Evolutionary conservation across 2,888 invertebrate species (phyloP).

Genomic region (Drosophila differens): DNA sequence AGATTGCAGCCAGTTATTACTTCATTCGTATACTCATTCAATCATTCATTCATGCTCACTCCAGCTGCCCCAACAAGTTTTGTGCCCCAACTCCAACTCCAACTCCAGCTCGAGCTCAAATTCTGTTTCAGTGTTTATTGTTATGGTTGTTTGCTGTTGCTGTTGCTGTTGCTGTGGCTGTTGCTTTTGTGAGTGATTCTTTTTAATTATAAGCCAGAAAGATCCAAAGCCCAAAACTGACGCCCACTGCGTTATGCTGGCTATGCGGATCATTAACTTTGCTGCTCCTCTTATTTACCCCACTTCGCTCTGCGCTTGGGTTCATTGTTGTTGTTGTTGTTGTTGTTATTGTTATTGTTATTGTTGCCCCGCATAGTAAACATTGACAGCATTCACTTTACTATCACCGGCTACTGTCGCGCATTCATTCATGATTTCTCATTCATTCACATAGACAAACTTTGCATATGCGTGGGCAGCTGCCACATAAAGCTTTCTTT

Average conservation of each 20-base stretch:
- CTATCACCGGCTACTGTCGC: slow-evolving; percentile 37
- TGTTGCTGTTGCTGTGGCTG: slow-evolving; percentile 9
- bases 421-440: slow-evolving; percentile 33
- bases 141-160: slow-evolving; percentile 15
- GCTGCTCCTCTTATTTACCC: slow-evolving; percentile 31
- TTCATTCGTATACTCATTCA: slow-evolving; percentile 30
- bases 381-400: slow-evolving; percentile 46
- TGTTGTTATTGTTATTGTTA: slow-evolving; percentile 12
- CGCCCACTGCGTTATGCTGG: slow-evolving; percentile 39
- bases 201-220: slow-evolving; percentile 49
- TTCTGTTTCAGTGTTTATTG: slow-evolving; percentile 6
- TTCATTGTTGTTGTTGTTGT: slow-evolving; percentile 11
- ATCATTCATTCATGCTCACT: slow-evolving; percentile 48
- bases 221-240: slow-evolving; percentile 39
- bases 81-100: slow-evolving; percentile 26
- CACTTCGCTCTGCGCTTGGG: neutral
- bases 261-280: slow-evolving; percentile 51
- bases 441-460: slow-evolving; percentile 43
- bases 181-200: slow-evolving; percentile 44
- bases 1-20: slow-evolving; percentile 27
- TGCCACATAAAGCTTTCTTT: slow-evolving; percentile 23
- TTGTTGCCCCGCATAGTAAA: slow-evolving; percentile 48
- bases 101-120: slow-evolving; percentile 3
- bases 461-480: slow-evolving; percentile 33
- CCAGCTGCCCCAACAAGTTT: slow-evolving; percentile 45